These are phyloP conservation scores for Megaptera novaeangliae DNA, from an alignment of 2,113 vertebrate genomes.

Conservation along the genomic window DNA sequence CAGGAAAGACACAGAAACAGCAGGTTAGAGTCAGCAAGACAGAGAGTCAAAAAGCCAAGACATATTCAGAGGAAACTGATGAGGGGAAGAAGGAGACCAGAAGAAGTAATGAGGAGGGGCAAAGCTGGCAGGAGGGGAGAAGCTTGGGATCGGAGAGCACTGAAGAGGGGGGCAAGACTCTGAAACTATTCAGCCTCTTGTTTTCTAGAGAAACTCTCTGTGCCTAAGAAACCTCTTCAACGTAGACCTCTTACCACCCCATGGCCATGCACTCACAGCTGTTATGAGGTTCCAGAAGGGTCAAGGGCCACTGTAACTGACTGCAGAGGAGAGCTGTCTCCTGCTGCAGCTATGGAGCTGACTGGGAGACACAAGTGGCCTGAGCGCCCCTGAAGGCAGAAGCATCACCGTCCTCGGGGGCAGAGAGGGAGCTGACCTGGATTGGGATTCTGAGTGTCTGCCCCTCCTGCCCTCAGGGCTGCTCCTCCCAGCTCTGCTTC, in stretches of 20 bases:
- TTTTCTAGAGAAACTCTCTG: neutral
- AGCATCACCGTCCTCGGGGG: neutral
- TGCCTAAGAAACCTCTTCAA: neutral
- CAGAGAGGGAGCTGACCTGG: neutral
- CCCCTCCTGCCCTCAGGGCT: rapidly evolving
- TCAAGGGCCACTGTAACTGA: neutral
- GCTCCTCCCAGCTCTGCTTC: neutral
- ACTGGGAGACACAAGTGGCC: neutral
- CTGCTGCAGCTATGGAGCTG: neutral
- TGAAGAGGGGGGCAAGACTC: neutral
- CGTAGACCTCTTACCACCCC: neutral
- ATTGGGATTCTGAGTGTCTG: too few species aligned
- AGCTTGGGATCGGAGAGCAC: neutral
- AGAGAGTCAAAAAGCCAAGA: neutral
- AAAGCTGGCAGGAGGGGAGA: rapidly evolving
- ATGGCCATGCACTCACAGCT: neutral
- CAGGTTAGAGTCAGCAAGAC: neutral
- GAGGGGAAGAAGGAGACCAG: too few species aligned
- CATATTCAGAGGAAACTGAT: neutral
- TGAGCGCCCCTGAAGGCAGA: neutral
- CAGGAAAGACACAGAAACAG: neutral
- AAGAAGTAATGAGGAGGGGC: neutral
- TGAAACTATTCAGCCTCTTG: neutral
- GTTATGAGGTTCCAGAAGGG: too few species aligned
- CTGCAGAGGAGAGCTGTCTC: neutral